Conservation (phyloP, 2,888 invertebrate species). For the Diadegma fenestrale region DNA sequence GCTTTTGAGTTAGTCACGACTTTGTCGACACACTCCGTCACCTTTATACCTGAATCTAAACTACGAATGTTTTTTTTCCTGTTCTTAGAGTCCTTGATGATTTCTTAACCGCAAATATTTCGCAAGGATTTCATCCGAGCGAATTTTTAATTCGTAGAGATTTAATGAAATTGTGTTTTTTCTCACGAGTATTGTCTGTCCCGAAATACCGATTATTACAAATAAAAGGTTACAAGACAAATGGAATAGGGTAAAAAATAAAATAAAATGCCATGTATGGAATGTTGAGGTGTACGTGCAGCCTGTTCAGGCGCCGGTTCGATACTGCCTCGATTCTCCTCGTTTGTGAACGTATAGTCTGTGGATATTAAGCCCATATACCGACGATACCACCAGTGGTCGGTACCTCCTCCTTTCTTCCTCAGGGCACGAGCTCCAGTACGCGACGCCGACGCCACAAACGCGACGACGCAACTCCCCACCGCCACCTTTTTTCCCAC, state of each 20-base stretch:
- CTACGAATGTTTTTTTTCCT: background rate
- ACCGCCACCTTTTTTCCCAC: constrained; percentile 72
- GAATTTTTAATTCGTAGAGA: background rate
- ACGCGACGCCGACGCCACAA: constrained; percentile 62
- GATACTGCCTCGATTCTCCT: constrained; percentile 80
- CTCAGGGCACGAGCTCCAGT: constrained; percentile 64
- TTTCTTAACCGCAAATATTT: background rate
- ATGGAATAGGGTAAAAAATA: constrained; percentile 23
- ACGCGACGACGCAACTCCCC: constrained; percentile 66
- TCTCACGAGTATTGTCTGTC: background rate
- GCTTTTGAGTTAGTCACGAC: constrained; percentile 40
- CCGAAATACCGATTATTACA: constrained; percentile 9
- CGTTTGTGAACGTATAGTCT: constrained; percentile 44
- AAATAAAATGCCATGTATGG: constrained; percentile 75
- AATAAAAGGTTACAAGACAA: background rate
- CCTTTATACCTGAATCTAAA: constrained; percentile 26
- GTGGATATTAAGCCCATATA: constrained; percentile 35
- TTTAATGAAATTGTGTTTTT: background rate
- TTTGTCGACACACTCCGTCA: constrained; percentile 60
- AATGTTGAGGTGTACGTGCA: constrained; percentile 75
- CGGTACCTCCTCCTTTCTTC: constrained; percentile 64
- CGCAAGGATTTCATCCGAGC: background rate
- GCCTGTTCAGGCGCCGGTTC: constrained; percentile 82
- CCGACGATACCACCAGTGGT: constrained; percentile 62
- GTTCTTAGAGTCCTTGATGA: constrained; percentile 2